Conservation (phyloP, 2,797 vertebrate species). For the Liparis tanakae region DNA sequence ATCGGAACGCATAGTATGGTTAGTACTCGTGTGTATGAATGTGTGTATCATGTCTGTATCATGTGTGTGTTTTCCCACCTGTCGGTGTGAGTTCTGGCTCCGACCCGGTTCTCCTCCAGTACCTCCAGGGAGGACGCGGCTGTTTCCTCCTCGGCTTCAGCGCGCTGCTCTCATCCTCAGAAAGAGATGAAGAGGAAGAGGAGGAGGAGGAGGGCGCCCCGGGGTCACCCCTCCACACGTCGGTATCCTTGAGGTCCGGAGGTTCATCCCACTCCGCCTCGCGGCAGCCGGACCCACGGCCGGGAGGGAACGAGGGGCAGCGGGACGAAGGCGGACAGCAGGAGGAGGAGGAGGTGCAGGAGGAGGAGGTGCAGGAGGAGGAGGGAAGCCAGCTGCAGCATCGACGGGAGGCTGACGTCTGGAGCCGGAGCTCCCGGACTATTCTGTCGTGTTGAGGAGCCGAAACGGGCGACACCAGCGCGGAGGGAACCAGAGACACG, state of each 20-base stretch:
- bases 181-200: constrained; percentile 37
- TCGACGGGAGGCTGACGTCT: constrained; percentile 23
- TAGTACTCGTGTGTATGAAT: too few relatives aligned
- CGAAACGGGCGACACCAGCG: constrained; percentile 81
- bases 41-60: too few relatives aligned
- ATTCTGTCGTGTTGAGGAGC: constrained; percentile 77
- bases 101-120: constrained; percentile 83
- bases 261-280: constrained; percentile 45
- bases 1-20: background rate
- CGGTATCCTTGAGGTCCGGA: constrained; percentile 45
- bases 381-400: constrained; percentile 30
- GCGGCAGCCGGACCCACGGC: background rate
- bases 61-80: constrained; percentile 74
- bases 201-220: constrained; percentile 41
- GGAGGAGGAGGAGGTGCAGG: constrained; percentile 30
- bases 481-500: constrained; percentile 73
- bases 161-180: constrained; percentile 67
- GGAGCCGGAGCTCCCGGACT: constrained; percentile 75
- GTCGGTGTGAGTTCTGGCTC: constrained; percentile 78
- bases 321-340: constrained; percentile 44
- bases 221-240: constrained; percentile 33
- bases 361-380: too few relatives aligned
- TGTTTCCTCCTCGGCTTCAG: constrained; percentile 56
- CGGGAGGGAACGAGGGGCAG: constrained; percentile 54
- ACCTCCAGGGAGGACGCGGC: constrained; percentile 79